Conservation (phyloP, 1,140 invertebrate genomes). For the Cyclina sinensis region DNA sequence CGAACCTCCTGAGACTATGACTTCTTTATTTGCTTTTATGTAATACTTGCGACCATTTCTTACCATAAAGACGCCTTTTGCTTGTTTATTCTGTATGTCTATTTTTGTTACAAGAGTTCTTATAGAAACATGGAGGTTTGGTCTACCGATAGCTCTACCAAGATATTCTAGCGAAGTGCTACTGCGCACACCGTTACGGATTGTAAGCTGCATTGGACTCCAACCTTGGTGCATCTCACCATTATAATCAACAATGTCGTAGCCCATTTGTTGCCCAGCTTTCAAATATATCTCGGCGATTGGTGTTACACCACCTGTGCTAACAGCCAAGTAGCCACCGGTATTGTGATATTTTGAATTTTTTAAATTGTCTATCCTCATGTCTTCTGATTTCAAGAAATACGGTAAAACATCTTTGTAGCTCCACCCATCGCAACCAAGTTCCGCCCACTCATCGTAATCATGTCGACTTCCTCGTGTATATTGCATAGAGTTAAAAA, state of each 20-base stretch:
- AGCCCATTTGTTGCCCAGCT: constrained; percentile 50
- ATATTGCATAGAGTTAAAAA: constrained; percentile 98
- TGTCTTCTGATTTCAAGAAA: constrained; percentile 64
- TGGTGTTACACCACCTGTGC: not conserved
- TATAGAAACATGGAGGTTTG: constrained; percentile 45
- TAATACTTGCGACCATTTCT: constrained; percentile 21
- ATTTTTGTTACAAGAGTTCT: constrained; percentile 37
- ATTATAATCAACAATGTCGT: constrained; percentile 44
- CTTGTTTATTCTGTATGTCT: not conserved
- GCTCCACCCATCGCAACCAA: constrained; percentile 96
- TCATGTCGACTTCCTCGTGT: constrained; percentile 96
- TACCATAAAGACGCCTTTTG: constrained; percentile 24
- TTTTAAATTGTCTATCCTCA: constrained; percentile 19
- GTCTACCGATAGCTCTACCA: constrained; percentile 63
- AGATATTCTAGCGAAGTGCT: constrained; percentile 78
- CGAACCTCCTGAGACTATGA: constrained; percentile 90
- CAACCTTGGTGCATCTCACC: constrained; percentile 53
- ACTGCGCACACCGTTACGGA: constrained; percentile 73
- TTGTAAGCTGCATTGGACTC: constrained; percentile 69
- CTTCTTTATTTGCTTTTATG: constrained; percentile 49
- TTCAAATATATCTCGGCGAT: constrained; percentile 42
- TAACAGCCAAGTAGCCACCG: constrained; percentile 15
- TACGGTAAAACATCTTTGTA: constrained; percentile 94
- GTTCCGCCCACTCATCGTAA: constrained; percentile 96
- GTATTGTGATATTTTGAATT: constrained; percentile 25